A percentile compares a stretch with the other conserved stretches of the same genome.
Evolutionary conservation across 2,888 invertebrate species (phyloP).

Genomic region (Nemapogon koenigi): DNA sequence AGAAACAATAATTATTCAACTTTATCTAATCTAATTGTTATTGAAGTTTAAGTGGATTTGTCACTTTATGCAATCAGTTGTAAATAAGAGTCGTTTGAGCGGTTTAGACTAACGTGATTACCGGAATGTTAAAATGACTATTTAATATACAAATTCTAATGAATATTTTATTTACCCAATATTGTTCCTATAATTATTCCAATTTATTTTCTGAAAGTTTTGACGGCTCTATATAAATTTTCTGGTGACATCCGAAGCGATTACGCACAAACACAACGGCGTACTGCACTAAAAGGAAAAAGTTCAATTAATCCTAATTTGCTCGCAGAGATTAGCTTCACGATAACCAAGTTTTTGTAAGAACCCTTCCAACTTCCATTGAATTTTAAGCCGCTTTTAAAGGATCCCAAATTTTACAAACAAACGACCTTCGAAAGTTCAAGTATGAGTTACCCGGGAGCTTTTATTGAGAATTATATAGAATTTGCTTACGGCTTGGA

Average conservation of each 20-base stretch:
- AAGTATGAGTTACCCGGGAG: too few species aligned
- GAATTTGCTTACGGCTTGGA: too few species aligned
- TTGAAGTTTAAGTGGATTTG: conserved; percentile 13
- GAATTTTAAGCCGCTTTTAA: conserved; percentile 56
- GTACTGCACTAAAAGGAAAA: conserved; percentile 44
- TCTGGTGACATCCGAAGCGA: conserved; percentile 40
- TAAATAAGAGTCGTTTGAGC: too few species aligned
- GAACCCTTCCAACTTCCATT: conserved; percentile 52
- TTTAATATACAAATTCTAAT: too few species aligned
- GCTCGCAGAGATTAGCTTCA: conserved; percentile 53
- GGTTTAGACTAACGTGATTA: too few species aligned
- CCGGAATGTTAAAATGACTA: too few species aligned
- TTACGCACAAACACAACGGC: conserved; percentile 49
- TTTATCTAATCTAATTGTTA: conserved; percentile 29
- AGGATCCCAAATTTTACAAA: conserved; percentile 34
- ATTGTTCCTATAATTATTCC: too few species aligned
- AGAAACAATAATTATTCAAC: conserved; percentile 7
- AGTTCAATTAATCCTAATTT: conserved; percentile 65
- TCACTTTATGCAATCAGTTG: too few species aligned
- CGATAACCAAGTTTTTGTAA: conserved; percentile 37
- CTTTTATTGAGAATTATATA: too few species aligned
- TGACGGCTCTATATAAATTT: conserved; percentile 34
- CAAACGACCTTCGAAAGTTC: conserved; percentile 2
- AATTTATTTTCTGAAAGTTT: too few species aligned
- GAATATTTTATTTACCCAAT: too few species aligned